phyloP scores from a whole-genome alignment of 1,140 invertebrate genomes.

The Linepithema humile region DNA sequence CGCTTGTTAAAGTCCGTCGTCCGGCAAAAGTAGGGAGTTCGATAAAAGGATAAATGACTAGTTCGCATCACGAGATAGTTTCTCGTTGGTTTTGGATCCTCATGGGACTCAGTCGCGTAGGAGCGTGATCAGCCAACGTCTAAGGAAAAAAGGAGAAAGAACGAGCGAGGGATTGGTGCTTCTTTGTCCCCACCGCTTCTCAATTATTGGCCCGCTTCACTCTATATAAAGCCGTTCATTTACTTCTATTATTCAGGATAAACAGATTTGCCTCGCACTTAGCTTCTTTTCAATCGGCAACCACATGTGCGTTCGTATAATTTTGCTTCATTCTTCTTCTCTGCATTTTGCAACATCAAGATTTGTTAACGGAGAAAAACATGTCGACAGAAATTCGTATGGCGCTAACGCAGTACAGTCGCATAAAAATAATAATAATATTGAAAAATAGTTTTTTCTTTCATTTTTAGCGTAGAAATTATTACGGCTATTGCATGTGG shows the following conservation, averaged over 20 bases:
- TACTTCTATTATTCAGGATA: slow-evolving; percentile 81
- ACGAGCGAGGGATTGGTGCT: slow-evolving; percentile 47
- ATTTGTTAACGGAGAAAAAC: neutral
- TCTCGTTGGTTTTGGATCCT: slow-evolving; percentile 58
- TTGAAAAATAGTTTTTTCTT: neutral
- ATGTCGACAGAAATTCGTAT: neutral
- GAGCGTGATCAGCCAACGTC: slow-evolving; percentile 68
- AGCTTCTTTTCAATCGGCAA: slow-evolving; percentile 72
- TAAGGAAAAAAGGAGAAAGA: slow-evolving; percentile 59
- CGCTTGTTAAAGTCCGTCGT: slow-evolving; percentile 5
- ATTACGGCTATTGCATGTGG: neutral
- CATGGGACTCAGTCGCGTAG: slow-evolving; percentile 65
- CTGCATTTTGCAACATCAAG: neutral
- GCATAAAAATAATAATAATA: neutral
- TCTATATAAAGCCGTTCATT: slow-evolving; percentile 78
- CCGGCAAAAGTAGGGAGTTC: slow-evolving; percentile 29
- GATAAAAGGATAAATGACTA: slow-evolving; percentile 76
- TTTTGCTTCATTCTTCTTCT: slow-evolving; percentile 11
- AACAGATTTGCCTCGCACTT: slow-evolving; percentile 79
- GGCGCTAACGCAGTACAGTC: neutral
- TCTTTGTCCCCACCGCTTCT: slow-evolving; percentile 69
- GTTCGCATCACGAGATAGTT: slow-evolving; percentile 60
- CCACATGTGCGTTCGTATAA: slow-evolving; percentile 23
- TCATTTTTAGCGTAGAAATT: neutral
- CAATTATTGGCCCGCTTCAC: slow-evolving; percentile 78